phyloP scores from a whole-genome alignment of 30 jellyfish, hydroid and myxozoan species.

The Turritopsis rubra region DNA sequence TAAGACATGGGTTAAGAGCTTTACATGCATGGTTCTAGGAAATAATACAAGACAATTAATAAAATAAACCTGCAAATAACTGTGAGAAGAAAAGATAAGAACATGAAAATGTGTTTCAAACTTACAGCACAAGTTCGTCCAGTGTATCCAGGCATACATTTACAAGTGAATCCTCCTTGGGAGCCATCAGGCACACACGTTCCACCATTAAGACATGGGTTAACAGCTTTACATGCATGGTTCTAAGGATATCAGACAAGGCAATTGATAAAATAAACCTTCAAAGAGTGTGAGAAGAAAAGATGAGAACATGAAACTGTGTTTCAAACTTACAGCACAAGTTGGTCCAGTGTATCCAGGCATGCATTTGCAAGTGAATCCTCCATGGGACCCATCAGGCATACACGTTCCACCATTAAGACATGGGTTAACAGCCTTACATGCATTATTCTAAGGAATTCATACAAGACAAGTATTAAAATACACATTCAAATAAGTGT shows the following conservation, averaged over 20 bases:
- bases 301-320: background rate
- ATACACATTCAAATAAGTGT: background rate
- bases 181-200: conserved; percentile 1
- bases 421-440: conserved; percentile 56
- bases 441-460: background rate
- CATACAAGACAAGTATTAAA: background rate
- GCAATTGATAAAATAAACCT: no score
- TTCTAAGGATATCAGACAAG: background rate
- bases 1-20: background rate
- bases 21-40: conserved; percentile 10
- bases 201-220: conserved; percentile 1
- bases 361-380: conserved; percentile 58
- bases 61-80: background rate
- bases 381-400: conserved; percentile 48
- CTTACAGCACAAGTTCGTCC: conserved; percentile 43
- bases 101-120: background rate
- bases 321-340: conserved; percentile 40
- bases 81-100: background rate
- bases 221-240: conserved; percentile 18
- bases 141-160: conserved; percentile 61
- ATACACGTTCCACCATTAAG: conserved; percentile 76
- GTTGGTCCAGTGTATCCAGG: conserved; percentile 55
- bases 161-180: conserved; percentile 31
- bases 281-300: no score
- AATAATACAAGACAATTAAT: background rate